phyloP scores from a whole-genome alignment of 2,113 vertebrate species.

The Heterochromis multidens region DNA sequence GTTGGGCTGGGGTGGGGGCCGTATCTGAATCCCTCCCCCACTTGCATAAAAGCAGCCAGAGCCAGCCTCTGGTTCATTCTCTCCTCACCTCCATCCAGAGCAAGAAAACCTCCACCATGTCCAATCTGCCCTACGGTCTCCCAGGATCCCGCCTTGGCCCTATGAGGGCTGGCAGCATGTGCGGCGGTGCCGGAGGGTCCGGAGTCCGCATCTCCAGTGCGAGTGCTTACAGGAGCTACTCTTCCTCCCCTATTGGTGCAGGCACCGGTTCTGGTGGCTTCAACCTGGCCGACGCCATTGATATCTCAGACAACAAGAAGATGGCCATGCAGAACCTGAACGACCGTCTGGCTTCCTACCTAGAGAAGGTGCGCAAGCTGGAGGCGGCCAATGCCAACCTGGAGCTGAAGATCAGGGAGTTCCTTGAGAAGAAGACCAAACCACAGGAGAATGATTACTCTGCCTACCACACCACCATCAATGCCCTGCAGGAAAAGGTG shows the following conservation, averaged over 20 bases:
- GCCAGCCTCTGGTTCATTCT: neutral
- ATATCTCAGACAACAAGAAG: conserved; percentile 67
- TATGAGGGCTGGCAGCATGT: conserved; percentile 34
- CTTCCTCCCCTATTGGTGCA: neutral
- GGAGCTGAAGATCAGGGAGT: conserved; percentile 74
- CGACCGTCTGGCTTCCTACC: conserved; percentile 75
- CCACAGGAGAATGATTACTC: conserved; percentile 62
- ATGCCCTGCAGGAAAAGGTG: conserved; percentile 59
- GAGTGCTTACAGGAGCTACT: neutral
- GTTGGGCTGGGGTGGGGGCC: neutral
- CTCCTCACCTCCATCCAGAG: conserved; percentile 29
- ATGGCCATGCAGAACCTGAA: conserved; percentile 77
- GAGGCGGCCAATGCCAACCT: conserved; percentile 71
- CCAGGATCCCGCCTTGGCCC: neutral
- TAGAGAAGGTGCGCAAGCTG: conserved; percentile 70
- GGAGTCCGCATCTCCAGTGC: conserved; percentile 48
- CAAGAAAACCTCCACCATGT: conserved; percentile 35
- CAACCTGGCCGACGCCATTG: conserved; percentile 7
- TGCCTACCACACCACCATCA: conserved; percentile 46
- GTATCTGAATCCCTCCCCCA: neutral
- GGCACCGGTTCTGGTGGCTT: conserved; percentile 13
- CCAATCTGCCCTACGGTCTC: neutral
- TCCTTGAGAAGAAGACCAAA: conserved; percentile 62
- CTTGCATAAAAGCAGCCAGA: conserved; percentile 21
- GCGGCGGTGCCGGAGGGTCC: conserved; percentile 18